These are phyloP conservation scores for Ammodytes dubius DNA, from an alignment of 2,113 vertebrate species.

Conservation along the genomic window DNA sequence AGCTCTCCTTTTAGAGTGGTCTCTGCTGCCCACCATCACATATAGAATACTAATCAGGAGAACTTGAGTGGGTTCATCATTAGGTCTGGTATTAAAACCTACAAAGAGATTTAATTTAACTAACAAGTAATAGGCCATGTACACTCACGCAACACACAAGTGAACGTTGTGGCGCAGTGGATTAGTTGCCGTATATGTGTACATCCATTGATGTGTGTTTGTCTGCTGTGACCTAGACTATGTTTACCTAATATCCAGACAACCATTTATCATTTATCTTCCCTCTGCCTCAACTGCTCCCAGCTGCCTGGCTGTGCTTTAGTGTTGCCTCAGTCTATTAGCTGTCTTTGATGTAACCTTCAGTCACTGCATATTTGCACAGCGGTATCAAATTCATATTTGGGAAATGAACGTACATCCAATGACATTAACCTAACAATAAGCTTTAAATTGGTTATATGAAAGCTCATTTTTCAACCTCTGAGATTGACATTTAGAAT, in stretches of 20 bases:
- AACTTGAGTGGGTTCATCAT: slow-evolving; percentile 1
- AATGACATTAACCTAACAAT: not conserved
- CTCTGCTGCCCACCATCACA: slow-evolving; percentile 7
- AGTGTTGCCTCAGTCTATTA: slow-evolving; percentile 2
- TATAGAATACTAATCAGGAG: slow-evolving; percentile 12
- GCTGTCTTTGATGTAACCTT: slow-evolving; percentile 35
- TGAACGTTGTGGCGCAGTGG: not conserved
- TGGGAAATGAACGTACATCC: not conserved
- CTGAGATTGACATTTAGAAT: not conserved
- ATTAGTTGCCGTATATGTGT: not conserved
- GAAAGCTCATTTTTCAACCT: not conserved
- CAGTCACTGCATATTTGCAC: not conserved
- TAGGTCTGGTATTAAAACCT: not conserved
- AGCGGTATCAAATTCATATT: slow-evolving; percentile 5
- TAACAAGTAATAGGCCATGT: slow-evolving; percentile 10
- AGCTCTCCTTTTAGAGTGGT: slow-evolving; percentile 7
- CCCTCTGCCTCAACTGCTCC: slow-evolving; percentile 24
- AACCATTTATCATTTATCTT: slow-evolving; percentile 8
- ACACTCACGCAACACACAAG: not conserved
- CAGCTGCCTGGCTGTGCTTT: slow-evolving; percentile 20
- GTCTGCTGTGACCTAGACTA: not conserved
- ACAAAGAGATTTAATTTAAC: slow-evolving; percentile 26
- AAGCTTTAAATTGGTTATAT: not conserved
- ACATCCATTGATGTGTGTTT: not conserved
- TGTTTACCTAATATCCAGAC: slow-evolving; percentile 32